Evolutionary conservation across 2,888 invertebrate species (phyloP).

Genomic region (Tipula confusa): DNA sequence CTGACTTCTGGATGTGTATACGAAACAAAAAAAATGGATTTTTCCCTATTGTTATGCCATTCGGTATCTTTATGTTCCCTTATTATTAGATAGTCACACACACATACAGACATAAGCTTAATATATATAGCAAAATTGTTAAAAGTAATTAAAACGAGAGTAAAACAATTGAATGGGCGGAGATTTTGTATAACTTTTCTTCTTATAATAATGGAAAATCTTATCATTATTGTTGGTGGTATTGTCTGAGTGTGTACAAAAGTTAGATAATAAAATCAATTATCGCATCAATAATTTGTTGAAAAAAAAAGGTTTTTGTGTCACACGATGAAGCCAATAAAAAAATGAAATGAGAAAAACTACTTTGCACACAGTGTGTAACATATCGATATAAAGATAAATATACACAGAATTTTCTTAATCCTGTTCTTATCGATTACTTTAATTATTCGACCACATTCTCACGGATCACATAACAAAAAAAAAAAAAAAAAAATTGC

Average conservation of each 20-base stretch:
- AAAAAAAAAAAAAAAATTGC: too few relatives aligned
- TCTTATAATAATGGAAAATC: not conserved
- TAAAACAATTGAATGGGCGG: not conserved
- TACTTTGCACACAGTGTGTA: not conserved
- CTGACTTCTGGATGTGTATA: not conserved
- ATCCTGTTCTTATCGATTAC: not conserved
- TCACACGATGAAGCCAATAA: constrained; percentile 9
- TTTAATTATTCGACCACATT: constrained; percentile 25
- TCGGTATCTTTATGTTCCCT: not conserved
- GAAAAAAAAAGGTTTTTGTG: not conserved
- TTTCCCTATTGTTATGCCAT: constrained; percentile 4
- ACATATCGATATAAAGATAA: too few relatives aligned
- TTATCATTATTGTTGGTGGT: not conserved
- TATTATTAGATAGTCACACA: not conserved
- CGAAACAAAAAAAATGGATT: not conserved
- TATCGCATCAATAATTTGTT: constrained; percentile 16
- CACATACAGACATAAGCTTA: too few relatives aligned
- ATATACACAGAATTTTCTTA: not conserved
- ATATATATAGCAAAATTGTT: not conserved
- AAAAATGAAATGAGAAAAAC: not conserved
- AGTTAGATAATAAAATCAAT: not conserved
- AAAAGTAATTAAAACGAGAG: constrained; percentile 25
- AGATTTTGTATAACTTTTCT: not conserved
- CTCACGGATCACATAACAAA: constrained; percentile 20
- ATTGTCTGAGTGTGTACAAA: not conserved